Base-by-base conservation (phyloP, 1,140 invertebrate species). In the Augochlora pura region DNA sequence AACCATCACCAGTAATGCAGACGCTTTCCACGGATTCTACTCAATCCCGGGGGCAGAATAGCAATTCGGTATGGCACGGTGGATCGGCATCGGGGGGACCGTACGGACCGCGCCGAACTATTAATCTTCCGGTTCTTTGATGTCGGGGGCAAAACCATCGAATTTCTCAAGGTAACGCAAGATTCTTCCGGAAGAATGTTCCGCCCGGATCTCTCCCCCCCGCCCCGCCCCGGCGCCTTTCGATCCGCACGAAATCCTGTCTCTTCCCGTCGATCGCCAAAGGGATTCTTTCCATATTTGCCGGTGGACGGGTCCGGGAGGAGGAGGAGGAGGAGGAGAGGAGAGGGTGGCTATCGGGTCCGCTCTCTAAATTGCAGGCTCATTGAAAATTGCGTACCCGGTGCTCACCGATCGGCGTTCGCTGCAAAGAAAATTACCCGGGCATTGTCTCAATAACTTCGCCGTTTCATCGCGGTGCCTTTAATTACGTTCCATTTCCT, bases 91-190 rank as follows among this genome's bases (percentile, higher is more conserved):
- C 52, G 14, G 18, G 18, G 59, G n/a, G n/a, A n/a, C n/a, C n/a
- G n/a, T n/a, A 62, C 52, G 16, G 75, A 9, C 59, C 23, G 57
- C 25, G 71, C 25, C 49, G 54, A 80, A 73, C 65, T 67, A 75
- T 80, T 75, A 75, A 80, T 80, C 78, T 80, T 75, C n/a, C 72
- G n/a, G 16, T 25, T 42, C 72, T 80, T 80, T 80, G 71, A 80
- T 68, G 78, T 75, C 78, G 72, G n/a, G 54, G 57, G n/a, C n/a
- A n/a, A 68, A 68, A 73, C 78, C 72, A 68, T 74, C 65, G 71
- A 68, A 75, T 80, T 80, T 80, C 72, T 80, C 64, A 80, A 75
- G 74, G 77, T 67, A 80, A 80, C 63, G 77, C 49, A 74, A 68
- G 78, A 80, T 80, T 80, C 64, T 80, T 75, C 32, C 65, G 72